Evolutionary conservation across 2,888 invertebrate species (phyloP).

Genomic region (Nysson spinosus): DNA sequence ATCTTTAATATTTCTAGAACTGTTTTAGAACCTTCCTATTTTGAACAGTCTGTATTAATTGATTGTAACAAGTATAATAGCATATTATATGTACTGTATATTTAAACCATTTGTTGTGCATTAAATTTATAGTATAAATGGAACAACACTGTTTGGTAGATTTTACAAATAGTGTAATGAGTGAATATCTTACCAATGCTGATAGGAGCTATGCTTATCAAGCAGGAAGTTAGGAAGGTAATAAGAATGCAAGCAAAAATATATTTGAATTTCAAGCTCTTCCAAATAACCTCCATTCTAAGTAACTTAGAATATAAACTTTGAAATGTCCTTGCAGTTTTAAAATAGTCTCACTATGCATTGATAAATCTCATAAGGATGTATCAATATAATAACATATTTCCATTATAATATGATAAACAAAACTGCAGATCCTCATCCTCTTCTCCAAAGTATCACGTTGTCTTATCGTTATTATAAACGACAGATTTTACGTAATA

Average conservation of each 20-base stretch:
- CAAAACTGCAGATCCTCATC: neutral
- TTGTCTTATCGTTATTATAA: too few species aligned
- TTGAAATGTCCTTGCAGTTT: slow-evolving; percentile 3
- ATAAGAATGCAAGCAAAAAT: slow-evolving; percentile 75
- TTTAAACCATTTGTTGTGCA: neutral
- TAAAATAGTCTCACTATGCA: slow-evolving; percentile 6
- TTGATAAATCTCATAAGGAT: slow-evolving; percentile 13
- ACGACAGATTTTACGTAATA: too few species aligned
- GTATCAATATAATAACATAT: slow-evolving; percentile 1
- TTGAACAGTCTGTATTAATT: too few species aligned
- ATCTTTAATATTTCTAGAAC: too few species aligned
- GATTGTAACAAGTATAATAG: too few species aligned
- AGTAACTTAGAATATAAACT: slow-evolving; percentile 5
- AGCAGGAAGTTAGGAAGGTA: slow-evolving; percentile 75
- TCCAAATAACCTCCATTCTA: slow-evolving; percentile 67
- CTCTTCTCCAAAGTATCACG: too few species aligned
- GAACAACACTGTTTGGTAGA: too few species aligned
- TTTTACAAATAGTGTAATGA: too few species aligned
- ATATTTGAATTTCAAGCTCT: slow-evolving; percentile 70
- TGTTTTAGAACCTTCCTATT: too few species aligned
- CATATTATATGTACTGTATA: too few species aligned
- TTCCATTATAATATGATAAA: neutral
- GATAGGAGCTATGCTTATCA: slow-evolving; percentile 76
- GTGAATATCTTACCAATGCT: slow-evolving; percentile 73
- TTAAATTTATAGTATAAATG: too few species aligned